Conservation (phyloP, 2,113 vertebrate species). For the Otocyon megalotis region DNA sequence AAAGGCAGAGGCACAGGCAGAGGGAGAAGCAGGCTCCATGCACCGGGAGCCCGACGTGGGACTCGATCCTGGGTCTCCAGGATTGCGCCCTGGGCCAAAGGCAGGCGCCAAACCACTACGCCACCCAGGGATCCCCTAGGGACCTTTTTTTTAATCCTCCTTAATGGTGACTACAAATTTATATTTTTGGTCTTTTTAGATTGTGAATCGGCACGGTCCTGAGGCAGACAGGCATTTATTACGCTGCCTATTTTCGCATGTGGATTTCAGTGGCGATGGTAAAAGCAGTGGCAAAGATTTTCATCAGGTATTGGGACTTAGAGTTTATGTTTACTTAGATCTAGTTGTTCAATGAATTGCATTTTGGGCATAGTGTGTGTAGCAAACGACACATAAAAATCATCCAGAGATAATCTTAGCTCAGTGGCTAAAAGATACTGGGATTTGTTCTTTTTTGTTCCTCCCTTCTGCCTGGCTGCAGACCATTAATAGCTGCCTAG, state of each 20-base stretch:
- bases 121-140: too few species aligned
- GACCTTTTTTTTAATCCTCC: not conserved
- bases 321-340: conserved; percentile 12
- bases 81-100: too few species aligned
- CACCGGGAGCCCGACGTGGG: too few species aligned
- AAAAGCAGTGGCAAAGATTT: conserved; percentile 99
- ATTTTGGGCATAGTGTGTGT: not conserved
- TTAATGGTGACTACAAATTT: not conserved
- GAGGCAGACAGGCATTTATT: conserved; percentile 99
- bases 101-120: too few species aligned
- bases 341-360: not conserved
- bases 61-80: too few species aligned
- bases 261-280: conserved; percentile 99
- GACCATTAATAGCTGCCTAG: not conserved
- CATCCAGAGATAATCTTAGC: conserved; percentile 32
- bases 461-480: not conserved
- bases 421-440: not conserved
- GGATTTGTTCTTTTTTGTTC: not conserved
- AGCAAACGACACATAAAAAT: not conserved
- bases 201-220: conserved; percentile 99
- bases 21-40: too few species aligned
- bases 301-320: conserved; percentile 94
- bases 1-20: too few species aligned
- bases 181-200: conserved; percentile 86
- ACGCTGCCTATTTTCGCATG: conserved; percentile 99